Evolutionary conservation across 1,140 invertebrate species (phyloP).

Genomic region (Zaprionus davidi): DNA sequence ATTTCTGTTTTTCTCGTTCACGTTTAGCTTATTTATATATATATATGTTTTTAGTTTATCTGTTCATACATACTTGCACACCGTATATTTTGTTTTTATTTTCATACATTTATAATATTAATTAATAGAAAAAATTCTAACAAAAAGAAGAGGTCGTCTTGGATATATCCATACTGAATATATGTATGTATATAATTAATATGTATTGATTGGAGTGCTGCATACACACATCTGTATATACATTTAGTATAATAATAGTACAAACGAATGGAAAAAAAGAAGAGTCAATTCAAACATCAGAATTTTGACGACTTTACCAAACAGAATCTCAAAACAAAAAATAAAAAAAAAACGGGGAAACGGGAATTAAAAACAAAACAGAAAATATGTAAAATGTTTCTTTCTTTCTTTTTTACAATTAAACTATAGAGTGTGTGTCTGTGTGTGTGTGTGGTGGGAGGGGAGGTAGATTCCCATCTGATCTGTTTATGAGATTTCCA

Average conservation of each 20-base stretch:
- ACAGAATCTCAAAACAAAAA: slow-evolving; percentile 30
- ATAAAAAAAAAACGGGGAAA: slow-evolving; percentile 7
- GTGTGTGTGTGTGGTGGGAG: slow-evolving; percentile 6
- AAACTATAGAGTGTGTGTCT: slow-evolving; percentile 50
- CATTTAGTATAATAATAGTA: slow-evolving; percentile 51
- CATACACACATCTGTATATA: slow-evolving; percentile 31
- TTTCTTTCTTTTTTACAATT: slow-evolving; percentile 39
- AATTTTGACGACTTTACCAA: background rate
- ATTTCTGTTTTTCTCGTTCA: slow-evolving; percentile 5
- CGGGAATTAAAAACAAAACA: background rate
- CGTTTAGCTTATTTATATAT: slow-evolving; percentile 46
- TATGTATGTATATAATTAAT: slow-evolving; percentile 11
- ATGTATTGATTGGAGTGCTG: slow-evolving; percentile 34
- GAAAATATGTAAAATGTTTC: slow-evolving; percentile 32
- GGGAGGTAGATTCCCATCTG: too few species aligned
- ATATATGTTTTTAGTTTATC: slow-evolving; percentile 57
- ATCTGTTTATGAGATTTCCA: background rate
- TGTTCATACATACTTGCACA: slow-evolving; percentile 48
- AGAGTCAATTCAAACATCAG: background rate
- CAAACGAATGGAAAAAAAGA: slow-evolving; percentile 45
- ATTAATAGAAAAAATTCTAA: slow-evolving; percentile 79
- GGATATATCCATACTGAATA: slow-evolving; percentile 53
- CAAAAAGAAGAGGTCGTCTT: slow-evolving; percentile 75
- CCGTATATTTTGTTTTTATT: slow-evolving; percentile 31
- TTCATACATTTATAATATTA: slow-evolving; percentile 63